Evolutionary conservation across 2,113 vertebrate genomes (phyloP).

Genomic region (Upupa epops): DNA sequence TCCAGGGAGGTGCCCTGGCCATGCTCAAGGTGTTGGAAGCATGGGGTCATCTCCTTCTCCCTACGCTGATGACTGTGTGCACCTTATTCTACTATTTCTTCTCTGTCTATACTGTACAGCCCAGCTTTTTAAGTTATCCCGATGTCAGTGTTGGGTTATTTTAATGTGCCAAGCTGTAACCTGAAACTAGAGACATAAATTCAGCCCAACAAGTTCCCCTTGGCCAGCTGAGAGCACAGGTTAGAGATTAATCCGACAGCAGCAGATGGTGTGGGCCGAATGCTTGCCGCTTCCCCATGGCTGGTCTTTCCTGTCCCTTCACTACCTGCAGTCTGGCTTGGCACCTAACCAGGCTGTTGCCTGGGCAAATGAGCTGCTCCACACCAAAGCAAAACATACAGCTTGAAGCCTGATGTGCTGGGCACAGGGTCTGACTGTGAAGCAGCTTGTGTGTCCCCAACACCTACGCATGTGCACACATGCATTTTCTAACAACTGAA

Average conservation of each 20-base stretch:
- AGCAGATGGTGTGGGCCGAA: conserved; percentile 35
- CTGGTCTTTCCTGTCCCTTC: not conserved
- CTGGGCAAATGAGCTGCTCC: not conserved
- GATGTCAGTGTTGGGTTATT: not conserved
- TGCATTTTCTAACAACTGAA: not conserved
- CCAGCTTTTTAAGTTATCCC: not conserved
- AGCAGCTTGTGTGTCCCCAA: not conserved
- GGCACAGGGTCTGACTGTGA: not conserved
- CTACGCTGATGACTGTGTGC: not conserved
- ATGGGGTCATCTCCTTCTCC: not conserved
- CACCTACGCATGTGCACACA: not conserved
- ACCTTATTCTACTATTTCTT: not conserved
- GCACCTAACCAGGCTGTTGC: not conserved
- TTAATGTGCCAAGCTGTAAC: not conserved
- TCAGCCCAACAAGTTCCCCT: conserved; percentile 7
- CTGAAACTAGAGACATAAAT: conserved; percentile 21
- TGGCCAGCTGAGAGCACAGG: conserved; percentile 8
- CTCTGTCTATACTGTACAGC: not conserved
- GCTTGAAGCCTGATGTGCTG: not conserved
- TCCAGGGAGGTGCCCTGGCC: not conserved
- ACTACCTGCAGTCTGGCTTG: not conserved
- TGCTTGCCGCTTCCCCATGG: not conserved
- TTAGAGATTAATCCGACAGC: conserved; percentile 35
- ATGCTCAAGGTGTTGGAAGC: not conserved
- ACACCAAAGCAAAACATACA: not conserved